Evolutionary conservation across 2,797 vertebrate species (phyloP).

Genomic region (Todus mexicanus): DNA sequence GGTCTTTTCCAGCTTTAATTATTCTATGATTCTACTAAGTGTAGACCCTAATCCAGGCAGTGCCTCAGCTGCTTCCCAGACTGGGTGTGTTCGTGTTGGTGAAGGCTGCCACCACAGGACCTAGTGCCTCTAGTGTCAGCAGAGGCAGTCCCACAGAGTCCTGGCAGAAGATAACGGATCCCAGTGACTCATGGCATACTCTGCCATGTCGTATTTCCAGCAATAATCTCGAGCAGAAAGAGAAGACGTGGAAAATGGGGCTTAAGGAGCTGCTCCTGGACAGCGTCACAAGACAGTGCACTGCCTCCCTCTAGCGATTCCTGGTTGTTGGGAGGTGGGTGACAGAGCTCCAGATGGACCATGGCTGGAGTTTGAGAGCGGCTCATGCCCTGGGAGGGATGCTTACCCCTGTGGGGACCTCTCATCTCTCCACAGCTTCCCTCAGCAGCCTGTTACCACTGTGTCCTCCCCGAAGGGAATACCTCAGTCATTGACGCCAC

Average conservation of each 20-base stretch:
- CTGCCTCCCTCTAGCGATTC: conserved; percentile 41
- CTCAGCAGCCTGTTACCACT: neutral
- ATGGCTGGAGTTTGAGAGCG: rapidly evolving
- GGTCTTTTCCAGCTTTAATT: no score
- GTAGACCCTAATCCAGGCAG: rapidly evolving
- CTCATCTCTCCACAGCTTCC: neutral
- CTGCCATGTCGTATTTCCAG: neutral
- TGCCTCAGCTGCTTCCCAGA: neutral
- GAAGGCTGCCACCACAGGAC: neutral
- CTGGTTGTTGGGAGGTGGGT: neutral
- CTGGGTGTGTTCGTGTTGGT: rapidly evolving
- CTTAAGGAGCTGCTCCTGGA: neutral
- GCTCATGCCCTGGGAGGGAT: neutral
- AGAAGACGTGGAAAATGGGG: neutral
- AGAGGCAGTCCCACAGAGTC: rapidly evolving
- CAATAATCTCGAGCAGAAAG: neutral
- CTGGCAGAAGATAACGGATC: neutral
- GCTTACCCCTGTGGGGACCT: neutral
- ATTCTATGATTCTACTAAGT: no score
- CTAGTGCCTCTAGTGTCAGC: rapidly evolving
- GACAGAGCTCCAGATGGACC: neutral
- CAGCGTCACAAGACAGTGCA: neutral
- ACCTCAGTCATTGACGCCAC: neutral
- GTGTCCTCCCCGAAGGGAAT: neutral
- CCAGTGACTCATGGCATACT: rapidly evolving